Evolutionary conservation across 2,888 invertebrate genomes (phyloP).

Genomic region (Dryobota labecula): DNA sequence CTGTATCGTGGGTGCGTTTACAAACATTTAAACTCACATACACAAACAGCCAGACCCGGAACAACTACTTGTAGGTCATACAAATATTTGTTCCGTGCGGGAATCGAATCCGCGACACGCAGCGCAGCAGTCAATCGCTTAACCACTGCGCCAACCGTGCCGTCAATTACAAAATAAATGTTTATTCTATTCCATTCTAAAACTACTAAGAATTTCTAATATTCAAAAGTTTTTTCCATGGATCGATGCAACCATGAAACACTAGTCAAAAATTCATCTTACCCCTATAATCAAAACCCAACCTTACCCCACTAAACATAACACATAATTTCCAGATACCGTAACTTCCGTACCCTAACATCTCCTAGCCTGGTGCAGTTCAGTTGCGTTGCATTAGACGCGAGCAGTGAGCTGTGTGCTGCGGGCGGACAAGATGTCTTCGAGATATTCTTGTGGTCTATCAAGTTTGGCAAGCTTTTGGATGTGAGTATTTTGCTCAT

Average conservation of each 20-base stretch:
- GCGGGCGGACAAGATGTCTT: slow-evolving; percentile 99
- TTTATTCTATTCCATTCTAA: too few relatives aligned
- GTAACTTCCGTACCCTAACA: slow-evolving; percentile 99
- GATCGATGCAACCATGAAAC: neutral
- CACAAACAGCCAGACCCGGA: too few relatives aligned
- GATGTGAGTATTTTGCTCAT: slow-evolving; percentile 91
- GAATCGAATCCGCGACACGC: too few relatives aligned
- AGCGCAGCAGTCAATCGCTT: too few relatives aligned
- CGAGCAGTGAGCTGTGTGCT: slow-evolving; percentile 97
- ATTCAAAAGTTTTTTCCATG: neutral
- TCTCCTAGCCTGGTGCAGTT: slow-evolving; percentile 98
- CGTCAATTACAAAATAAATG: too few relatives aligned
- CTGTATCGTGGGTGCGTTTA: too few relatives aligned
- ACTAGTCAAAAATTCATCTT: neutral
- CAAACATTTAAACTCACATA: too few relatives aligned
- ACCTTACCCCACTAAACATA: slow-evolving; percentile 23
- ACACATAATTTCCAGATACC: slow-evolving; percentile 92
- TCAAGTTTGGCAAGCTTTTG: slow-evolving; percentile 97
- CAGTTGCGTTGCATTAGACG: slow-evolving; percentile 96
- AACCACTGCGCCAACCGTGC: too few relatives aligned
- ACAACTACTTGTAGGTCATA: too few relatives aligned
- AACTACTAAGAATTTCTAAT: neutral
- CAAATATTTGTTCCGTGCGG: too few relatives aligned
- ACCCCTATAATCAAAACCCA: slow-evolving; percentile 1
- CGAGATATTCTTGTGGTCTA: slow-evolving; percentile 98